phyloP scores from a whole-genome alignment of 2,888 invertebrate species.

The Patella pellucida region DNA sequence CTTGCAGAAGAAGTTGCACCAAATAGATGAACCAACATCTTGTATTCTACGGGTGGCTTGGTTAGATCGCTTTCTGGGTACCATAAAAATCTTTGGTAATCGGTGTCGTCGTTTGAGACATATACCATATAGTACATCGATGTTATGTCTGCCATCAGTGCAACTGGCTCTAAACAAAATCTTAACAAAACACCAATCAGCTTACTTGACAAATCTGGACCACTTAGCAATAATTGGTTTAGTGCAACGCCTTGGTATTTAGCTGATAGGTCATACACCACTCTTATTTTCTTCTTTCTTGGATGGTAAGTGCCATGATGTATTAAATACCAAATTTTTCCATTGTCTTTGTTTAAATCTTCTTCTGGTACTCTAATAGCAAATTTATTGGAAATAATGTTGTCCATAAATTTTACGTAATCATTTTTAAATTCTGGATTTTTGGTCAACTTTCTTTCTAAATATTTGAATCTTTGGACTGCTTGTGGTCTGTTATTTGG shows the following conservation, averaged over 20 bases:
- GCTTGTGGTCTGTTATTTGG: constrained; percentile 6
- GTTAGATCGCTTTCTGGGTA: constrained; percentile 19
- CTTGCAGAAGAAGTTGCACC: constrained; percentile 8
- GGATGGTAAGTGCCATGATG: constrained; percentile 37
- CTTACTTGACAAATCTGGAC: constrained; percentile 42
- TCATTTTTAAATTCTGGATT: constrained; percentile 5
- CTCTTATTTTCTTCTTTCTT: constrained; percentile 36
- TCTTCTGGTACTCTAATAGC: constrained; percentile 16
- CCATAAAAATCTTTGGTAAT: constrained; percentile 36
- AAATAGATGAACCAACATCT: constrained; percentile 15
- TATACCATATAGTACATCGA: constrained; percentile 34
- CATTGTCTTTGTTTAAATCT: not conserved
- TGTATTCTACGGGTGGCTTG: not conserved
- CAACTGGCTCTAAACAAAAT: constrained; percentile 39
- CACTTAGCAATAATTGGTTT: constrained; percentile 35
- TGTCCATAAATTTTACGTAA: constrained; percentile 21
- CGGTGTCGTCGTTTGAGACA: constrained; percentile 30
- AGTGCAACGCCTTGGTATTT: constrained; percentile 34
- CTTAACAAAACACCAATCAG: constrained; percentile 37
- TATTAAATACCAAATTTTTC: constrained; percentile 37
- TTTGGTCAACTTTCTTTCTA: constrained; percentile 20
- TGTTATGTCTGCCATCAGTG: constrained; percentile 37
- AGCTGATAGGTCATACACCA: constrained; percentile 30
- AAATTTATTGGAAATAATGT: constrained; percentile 22
- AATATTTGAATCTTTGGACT: constrained; percentile 10